Conservation (phyloP, 2,888 invertebrate species). For the Cephonodes hylas region DNA sequence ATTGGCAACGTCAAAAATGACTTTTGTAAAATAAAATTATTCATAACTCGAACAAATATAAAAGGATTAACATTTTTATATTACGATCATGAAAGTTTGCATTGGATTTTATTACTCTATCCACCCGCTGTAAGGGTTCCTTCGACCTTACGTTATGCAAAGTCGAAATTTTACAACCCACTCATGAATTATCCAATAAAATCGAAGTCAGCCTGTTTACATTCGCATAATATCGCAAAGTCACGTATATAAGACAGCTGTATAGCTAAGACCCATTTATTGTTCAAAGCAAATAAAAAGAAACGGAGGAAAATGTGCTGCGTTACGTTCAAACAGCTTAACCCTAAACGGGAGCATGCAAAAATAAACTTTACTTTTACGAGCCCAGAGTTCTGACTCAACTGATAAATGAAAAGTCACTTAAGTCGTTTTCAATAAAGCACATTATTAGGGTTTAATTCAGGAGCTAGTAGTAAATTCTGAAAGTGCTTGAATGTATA, state of each 20-base stretch:
- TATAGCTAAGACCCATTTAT: constrained; percentile 66
- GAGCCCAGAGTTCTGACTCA: constrained; percentile 34
- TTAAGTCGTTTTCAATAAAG: constrained; percentile 32
- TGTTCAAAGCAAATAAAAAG: constrained; percentile 71
- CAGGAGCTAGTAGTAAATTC: constrained; percentile 62
- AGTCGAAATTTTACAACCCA: constrained; percentile 45
- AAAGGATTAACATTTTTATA: constrained; percentile 24
- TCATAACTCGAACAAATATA: not conserved
- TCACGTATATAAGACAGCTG: constrained; percentile 59
- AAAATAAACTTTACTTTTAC: constrained; percentile 26
- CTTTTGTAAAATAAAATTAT: not conserved
- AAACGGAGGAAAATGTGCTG: constrained; percentile 49
- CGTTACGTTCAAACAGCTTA: constrained; percentile 35
- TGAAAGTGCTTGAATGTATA: constrained; percentile 58
- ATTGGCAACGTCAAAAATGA: not conserved
- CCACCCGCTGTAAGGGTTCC: constrained; percentile 30
- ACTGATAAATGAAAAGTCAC: constrained; percentile 12
- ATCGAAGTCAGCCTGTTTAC: constrained; percentile 54
- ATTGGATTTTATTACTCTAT: constrained; percentile 41
- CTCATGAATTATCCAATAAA: constrained; percentile 60
- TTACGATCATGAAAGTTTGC: constrained; percentile 32
- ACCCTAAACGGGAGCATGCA: constrained; percentile 19
- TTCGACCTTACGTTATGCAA: constrained; percentile 48
- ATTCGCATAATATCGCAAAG: constrained; percentile 53
- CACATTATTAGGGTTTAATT: constrained; percentile 63